phyloP scores from a whole-genome alignment of 2,888 invertebrate species.

The Tupiocoris notatus region DNA sequence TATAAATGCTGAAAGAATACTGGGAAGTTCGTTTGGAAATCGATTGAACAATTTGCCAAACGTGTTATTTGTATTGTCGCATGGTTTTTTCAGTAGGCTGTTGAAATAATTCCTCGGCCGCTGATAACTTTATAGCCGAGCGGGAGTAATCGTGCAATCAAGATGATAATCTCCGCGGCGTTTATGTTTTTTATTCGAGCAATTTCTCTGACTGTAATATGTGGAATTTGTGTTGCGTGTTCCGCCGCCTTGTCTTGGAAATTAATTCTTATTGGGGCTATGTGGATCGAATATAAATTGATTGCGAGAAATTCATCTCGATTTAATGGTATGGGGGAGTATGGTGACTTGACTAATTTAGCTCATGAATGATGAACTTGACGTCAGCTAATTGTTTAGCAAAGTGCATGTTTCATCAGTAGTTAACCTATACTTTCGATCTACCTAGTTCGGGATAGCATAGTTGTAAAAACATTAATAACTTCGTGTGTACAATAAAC shows the following conservation, averaged over 20 bases:
- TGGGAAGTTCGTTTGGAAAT: too few species aligned
- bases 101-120: background rate
- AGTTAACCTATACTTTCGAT: background rate
- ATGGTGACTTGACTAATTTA: too few species aligned
- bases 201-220: background rate
- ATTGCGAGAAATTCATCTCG: background rate
- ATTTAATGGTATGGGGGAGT: too few species aligned
- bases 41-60: background rate
- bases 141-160: background rate
- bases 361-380: too few species aligned
- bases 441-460: too few species aligned
- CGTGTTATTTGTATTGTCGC: background rate
- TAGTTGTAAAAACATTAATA: too few species aligned
- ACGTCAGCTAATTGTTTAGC: too few species aligned
- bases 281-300: background rate
- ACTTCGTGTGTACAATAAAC: too few species aligned
- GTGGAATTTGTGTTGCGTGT: background rate
- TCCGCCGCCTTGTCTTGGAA: background rate
- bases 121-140: too few species aligned
- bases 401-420: background rate
- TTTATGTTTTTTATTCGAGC: background rate
- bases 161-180: background rate
- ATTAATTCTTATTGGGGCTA: too few species aligned
- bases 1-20: too few species aligned
- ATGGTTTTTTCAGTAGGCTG: background rate